Conservation (phyloP, 1,140 invertebrate species). For the Trinorchestia longiramus region DNA sequence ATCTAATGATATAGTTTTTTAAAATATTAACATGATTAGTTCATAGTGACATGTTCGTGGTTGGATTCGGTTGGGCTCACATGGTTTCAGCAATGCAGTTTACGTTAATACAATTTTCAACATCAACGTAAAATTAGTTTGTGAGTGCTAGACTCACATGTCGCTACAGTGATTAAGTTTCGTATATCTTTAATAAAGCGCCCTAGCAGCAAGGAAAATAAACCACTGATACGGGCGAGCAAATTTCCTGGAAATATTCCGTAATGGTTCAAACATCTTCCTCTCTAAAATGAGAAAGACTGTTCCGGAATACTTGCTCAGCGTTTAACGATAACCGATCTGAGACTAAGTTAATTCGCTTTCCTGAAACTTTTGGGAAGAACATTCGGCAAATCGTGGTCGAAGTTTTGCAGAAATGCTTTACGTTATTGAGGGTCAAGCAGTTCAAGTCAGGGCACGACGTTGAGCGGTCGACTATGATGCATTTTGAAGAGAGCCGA, state of each 20-base stretch:
- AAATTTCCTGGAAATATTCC: slow-evolving; percentile 1
- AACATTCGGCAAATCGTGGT: slow-evolving; percentile 10
- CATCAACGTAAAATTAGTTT: neutral
- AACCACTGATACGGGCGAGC: neutral
- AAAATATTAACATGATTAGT: neutral
- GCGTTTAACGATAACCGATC: neutral
- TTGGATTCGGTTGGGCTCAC: neutral
- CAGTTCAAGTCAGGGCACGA: slow-evolving; percentile 33
- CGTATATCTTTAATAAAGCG: neutral
- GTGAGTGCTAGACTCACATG: neutral
- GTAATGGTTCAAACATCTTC: neutral
- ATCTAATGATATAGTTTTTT: neutral
- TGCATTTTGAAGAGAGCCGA: slow-evolving; percentile 44
- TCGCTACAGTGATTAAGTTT: neutral
- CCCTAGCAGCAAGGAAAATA: neutral
- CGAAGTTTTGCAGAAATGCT: slow-evolving; percentile 8
- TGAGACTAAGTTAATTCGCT: neutral
- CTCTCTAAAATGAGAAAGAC: neutral
- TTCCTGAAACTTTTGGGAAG: neutral
- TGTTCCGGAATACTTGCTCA: neutral
- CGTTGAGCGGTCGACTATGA: slow-evolving; percentile 13
- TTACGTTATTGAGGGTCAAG: slow-evolving; percentile 13
- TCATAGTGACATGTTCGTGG: neutral
- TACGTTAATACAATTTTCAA: neutral
- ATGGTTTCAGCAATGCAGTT: neutral